Conservation (phyloP, 2,797 vertebrate genomes). For the Myotis pilosus region DNA sequence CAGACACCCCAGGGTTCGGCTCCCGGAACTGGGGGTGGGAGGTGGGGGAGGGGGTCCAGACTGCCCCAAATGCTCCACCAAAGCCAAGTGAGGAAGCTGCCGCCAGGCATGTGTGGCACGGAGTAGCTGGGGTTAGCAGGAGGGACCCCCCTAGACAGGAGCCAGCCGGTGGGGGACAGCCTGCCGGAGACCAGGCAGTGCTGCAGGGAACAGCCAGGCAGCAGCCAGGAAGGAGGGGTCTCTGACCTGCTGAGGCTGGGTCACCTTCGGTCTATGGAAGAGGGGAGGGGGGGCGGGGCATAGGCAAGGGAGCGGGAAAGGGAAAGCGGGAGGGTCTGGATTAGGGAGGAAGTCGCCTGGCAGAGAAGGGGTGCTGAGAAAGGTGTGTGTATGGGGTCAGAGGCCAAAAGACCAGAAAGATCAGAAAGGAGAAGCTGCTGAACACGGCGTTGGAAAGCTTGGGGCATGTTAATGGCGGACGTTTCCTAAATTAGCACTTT, state of each 20-base stretch:
- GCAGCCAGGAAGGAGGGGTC: not conserved
- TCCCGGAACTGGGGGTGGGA: not conserved
- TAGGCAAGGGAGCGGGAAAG: not conserved
- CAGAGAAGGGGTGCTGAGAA: accelerated
- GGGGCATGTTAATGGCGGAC: not conserved
- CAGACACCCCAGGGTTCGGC: not conserved
- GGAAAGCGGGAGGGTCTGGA: not conserved
- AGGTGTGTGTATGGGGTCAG: not conserved
- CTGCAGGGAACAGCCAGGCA: not conserved
- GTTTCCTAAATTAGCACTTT: not conserved
- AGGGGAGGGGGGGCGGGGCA: too few species aligned
- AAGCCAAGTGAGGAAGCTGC: not conserved
- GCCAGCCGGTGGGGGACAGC: too few species aligned
- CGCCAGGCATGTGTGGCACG: not conserved
- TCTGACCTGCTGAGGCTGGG: not conserved
- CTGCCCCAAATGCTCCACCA: not conserved
- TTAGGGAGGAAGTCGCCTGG: accelerated
- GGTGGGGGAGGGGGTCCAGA: not conserved
- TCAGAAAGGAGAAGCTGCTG: accelerated
- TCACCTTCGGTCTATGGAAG: not conserved
- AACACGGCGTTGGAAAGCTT: not conserved
- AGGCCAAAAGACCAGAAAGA: not conserved
- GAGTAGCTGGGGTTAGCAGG: not conserved
- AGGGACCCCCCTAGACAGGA: not conserved
- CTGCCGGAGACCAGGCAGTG: not conserved